Conservation (phyloP, 2,888 invertebrate species). For the Pyrrhia umbra region DNA sequence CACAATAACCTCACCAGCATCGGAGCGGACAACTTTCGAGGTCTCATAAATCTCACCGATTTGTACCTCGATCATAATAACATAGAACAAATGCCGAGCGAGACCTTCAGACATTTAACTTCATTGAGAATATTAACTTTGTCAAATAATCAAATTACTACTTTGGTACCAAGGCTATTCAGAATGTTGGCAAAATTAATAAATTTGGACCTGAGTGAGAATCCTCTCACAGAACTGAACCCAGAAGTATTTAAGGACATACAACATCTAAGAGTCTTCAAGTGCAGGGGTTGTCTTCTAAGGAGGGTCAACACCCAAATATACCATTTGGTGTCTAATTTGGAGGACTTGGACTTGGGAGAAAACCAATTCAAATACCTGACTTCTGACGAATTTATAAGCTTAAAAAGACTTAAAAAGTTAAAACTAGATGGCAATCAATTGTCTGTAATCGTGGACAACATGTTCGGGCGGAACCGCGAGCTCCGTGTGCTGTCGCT, state of each 20-base stretch:
- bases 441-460: slow-evolving; percentile 93
- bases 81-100: slow-evolving; percentile 93
- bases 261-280: slow-evolving; percentile 92
- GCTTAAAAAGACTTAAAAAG: slow-evolving; percentile 91
- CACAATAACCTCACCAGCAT: slow-evolving; percentile 93
- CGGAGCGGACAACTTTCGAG: slow-evolving; percentile 93
- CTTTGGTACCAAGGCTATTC: slow-evolving; percentile 93
- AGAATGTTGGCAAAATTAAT: slow-evolving; percentile 93
- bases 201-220: slow-evolving; percentile 93
- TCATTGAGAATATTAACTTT: slow-evolving; percentile 92
- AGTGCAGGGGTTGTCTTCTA: slow-evolving; percentile 93
- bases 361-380: slow-evolving; percentile 94
- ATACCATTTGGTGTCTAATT: slow-evolving; percentile 93
- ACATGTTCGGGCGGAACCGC: slow-evolving; percentile 91
- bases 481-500: slow-evolving; percentile 90
- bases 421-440: slow-evolving; percentile 94
- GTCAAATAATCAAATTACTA: slow-evolving; percentile 92
- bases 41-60: slow-evolving; percentile 93
- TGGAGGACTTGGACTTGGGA: slow-evolving; percentile 94
- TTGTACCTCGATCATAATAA: slow-evolving; percentile 93
- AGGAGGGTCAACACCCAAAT: slow-evolving; percentile 94
- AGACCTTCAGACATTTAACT: slow-evolving; percentile 93
- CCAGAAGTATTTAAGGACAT: slow-evolving; percentile 95
- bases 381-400: slow-evolving; percentile 93
- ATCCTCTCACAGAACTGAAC: slow-evolving; percentile 93